A percentile compares a stretch with the other conserved stretches of the same genome.
Evolutionary conservation across 2,888 invertebrate genomes (phyloP).

Genomic region (Eupithecia dodoneata): DNA sequence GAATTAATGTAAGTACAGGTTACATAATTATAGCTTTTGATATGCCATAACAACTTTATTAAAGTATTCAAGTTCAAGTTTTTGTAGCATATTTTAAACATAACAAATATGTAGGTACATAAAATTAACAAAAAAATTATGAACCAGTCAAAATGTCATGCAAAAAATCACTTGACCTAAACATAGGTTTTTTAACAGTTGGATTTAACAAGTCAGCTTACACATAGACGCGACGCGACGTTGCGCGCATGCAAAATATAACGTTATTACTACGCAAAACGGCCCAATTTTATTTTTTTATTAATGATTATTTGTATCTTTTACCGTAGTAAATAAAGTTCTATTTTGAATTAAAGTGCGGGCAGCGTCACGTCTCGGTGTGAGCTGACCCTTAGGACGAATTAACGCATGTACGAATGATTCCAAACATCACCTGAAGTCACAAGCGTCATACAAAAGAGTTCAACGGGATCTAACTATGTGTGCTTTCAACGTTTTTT

Average conservation of each 20-base stretch:
- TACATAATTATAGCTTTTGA: conserved; percentile 22
- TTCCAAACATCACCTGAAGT: background rate
- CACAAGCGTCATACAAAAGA: conserved; percentile 27
- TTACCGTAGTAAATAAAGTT: too few species aligned
- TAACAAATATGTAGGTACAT: background rate
- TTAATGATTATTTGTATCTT: too few species aligned
- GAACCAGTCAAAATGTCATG: background rate
- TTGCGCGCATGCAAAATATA: too few species aligned
- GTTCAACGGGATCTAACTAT: conserved; percentile 38
- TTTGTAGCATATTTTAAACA: conserved; percentile 5
- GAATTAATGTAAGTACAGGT: background rate
- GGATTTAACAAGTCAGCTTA: background rate
- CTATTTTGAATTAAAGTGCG: too few species aligned
- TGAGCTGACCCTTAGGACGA: background rate
- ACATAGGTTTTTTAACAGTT: background rate
- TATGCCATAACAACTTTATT: conserved; percentile 6
- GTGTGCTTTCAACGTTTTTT: too few species aligned
- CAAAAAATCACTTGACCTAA: background rate
- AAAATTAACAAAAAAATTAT: background rate
- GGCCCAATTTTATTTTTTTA: too few species aligned
- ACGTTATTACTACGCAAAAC: too few species aligned
- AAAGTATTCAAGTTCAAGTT: background rate
- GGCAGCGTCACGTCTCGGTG: too few species aligned
- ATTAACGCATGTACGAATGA: background rate
- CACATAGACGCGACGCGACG: too few species aligned